Evolutionary conservation across 2,888 invertebrate genomes (phyloP), one percentile per base, ranked within the genome.

Genomic region (Drosophila neonasuta): DNA sequence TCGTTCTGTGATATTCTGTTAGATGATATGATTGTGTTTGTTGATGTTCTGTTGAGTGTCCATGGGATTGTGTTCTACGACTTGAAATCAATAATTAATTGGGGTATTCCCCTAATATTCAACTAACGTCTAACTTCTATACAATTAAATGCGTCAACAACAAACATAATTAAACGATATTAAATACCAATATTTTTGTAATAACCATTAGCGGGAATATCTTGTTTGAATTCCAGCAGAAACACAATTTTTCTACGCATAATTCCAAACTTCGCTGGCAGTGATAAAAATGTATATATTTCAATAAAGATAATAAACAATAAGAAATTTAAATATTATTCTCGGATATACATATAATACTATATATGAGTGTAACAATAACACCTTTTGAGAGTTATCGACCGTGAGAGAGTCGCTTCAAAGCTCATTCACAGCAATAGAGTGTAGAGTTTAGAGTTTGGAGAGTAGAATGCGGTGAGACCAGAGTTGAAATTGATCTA

Each of bases 21-120:
- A 57, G 70, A 78, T 80, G 80, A 80, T 80, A 80, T 80, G 80
- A 80, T 80, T 78, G 56, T 74, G 69, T 70, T 55, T 75, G 69
- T 63, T 54, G 55, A 56, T 57, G 60, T 63, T 57, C 46, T 41
- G 60, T 62, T 80, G 71, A 80, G 78, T 83, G 80, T 78, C 80
- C 11, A 58, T 71, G 73, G 68, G 68, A 45, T 44, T 42, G 42
- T 29, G 9, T 10, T 6, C 17, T 32, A 15, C 32, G 39, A 29
- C 41, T 42, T 54, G 17, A n/a, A 54, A 50, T 32, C 41, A 46
- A 32, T 24, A 34, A 59, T 34, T 49, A 58, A 15, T 41, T 48
- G 48, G 48, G 56, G 15, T 29, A 68, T 63, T 63, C 68, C 62
- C 36, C 57, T 45, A 36, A 36, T 36, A 63, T 46, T 32, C 5